Evolutionary conservation across 2,888 invertebrate species (phyloP), one percentile per base, ranked within the genome.

Genomic region (Orchesellides sinensis): DNA sequence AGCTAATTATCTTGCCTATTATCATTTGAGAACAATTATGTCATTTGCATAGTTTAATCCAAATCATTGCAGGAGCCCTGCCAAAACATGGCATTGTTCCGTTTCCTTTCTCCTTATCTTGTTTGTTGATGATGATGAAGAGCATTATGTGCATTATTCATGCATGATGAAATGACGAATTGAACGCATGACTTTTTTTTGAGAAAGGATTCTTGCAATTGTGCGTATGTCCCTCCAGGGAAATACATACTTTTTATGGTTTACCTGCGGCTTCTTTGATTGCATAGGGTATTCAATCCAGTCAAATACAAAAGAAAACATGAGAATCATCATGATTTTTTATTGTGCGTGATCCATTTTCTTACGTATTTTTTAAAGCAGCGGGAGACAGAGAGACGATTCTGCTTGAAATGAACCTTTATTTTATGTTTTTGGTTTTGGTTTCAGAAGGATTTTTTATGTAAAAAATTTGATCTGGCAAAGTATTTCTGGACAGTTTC

Each of bases 31-130:
- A 79, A 79, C 79, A 79, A 79, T 79, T 79, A 79, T 79, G 79
- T 79, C 79, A 79, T 79, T 79, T 79, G 79, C 79, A 79, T 79
- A 70, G 79, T 79, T 79, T 79, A 79, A 79, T 79, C 79, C 79
- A 79, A 79, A 79, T 79, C 79, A 70, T 79, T 79, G 79, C 79
- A 79, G 79, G 79, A 79, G 79, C 79, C 54, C 79, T 70, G 70
- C 61, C 79, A 69, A 79, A 79, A 70, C 63, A 79, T 40, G 14
- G 70, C 79, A 79, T 79, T 79, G 79, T 79, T 77, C 77, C 69
- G 47, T 29, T 40, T 54, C n/a, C n/a, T n/a, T n/a, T n/a, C n/a
- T n/a, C n/a, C n/a, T n/a, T n/a, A n/a, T n/a, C n/a, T n/a, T n/a
- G n/a, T n/a, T n/a, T n/a, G n/a, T n/a, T n/a, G n/a, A n/a, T n/a